Conservation (phyloP, 2,113 vertebrate genomes). For the Triplophysa tibetana region DNA sequence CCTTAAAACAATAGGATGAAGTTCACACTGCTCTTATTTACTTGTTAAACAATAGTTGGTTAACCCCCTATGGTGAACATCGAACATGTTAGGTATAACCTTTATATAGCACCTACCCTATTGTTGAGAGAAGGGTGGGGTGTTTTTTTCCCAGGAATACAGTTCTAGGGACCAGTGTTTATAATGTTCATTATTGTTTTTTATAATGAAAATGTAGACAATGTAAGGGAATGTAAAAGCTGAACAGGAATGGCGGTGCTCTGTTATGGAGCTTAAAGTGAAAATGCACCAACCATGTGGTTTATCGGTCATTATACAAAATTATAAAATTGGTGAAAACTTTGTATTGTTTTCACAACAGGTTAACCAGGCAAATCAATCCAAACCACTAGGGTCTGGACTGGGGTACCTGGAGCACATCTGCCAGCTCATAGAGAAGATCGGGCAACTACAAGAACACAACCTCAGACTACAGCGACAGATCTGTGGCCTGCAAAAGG, state of each 20-base stretch:
- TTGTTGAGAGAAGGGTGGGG: constrained; percentile 13
- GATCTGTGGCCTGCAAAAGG: constrained; percentile 78
- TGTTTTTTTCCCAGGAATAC: neutral
- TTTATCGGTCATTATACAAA: too few species aligned
- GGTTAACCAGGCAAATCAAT: constrained; percentile 71
- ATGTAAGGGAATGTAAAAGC: neutral
- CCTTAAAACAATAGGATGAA: constrained; percentile 24
- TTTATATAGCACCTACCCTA: constrained; percentile 17
- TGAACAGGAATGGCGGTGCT: neutral
- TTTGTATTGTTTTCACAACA: constrained; percentile 51
- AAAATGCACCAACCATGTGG: too few species aligned
- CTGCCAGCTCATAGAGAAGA: constrained; percentile 87
- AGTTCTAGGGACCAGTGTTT: neutral
- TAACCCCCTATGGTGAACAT: constrained; percentile 3
- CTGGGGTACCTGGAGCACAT: constrained; percentile 86
- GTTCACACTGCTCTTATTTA: constrained; percentile 19
- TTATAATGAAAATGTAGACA: neutral
- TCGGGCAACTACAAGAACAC: constrained; percentile 84
- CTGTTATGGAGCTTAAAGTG: neutral
- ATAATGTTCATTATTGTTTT: neutral
- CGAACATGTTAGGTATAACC: neutral
- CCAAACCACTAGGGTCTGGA: constrained; percentile 74
- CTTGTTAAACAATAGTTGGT: constrained; percentile 13
- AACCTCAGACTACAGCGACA: constrained; percentile 81
- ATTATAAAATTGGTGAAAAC: neutral